Conservation (phyloP, 2,113 vertebrate genomes). For the Rhabdornis inornatus region DNA sequence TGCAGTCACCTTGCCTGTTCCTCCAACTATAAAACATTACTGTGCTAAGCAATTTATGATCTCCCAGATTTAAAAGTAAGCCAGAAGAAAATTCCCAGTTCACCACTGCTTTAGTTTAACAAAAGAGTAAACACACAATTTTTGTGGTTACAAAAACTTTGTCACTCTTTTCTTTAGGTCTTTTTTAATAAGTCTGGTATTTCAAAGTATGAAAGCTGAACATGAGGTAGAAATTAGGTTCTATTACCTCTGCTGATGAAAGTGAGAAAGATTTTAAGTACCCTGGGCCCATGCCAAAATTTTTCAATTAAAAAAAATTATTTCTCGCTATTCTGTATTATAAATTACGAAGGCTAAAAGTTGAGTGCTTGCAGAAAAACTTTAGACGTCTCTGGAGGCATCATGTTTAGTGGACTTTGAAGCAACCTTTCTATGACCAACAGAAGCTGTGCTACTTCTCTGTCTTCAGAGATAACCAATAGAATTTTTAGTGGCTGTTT, state of each 20-base stretch:
- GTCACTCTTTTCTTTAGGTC: not conserved
- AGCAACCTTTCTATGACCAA: not conserved
- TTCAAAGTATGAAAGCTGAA: not conserved
- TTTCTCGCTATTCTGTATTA: not conserved
- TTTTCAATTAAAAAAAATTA: not conserved
- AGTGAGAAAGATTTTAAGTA: not conserved
- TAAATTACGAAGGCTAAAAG: not conserved
- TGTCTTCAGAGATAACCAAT: not conserved
- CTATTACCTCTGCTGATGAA: not conserved
- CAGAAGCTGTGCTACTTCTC: not conserved
- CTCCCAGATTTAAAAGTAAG: not conserved
- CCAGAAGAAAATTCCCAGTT: not conserved
- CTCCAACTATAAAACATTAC: not conserved
- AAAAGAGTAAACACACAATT: not conserved
- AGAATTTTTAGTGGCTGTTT: not conserved
- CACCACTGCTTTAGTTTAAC: not conserved
- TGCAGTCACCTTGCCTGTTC: not conserved
- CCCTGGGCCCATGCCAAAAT: not conserved
- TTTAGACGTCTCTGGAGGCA: not conserved
- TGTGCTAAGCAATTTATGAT: not conserved
- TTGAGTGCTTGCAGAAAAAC: not conserved
- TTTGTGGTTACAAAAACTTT: not conserved
- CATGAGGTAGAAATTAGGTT: not conserved
- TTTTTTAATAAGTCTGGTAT: not conserved
- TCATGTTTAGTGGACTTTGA: not conserved